Evolutionary conservation across 1,140 invertebrate genomes (phyloP).

Genomic region (Lordiphosa stackelbergi): DNA sequence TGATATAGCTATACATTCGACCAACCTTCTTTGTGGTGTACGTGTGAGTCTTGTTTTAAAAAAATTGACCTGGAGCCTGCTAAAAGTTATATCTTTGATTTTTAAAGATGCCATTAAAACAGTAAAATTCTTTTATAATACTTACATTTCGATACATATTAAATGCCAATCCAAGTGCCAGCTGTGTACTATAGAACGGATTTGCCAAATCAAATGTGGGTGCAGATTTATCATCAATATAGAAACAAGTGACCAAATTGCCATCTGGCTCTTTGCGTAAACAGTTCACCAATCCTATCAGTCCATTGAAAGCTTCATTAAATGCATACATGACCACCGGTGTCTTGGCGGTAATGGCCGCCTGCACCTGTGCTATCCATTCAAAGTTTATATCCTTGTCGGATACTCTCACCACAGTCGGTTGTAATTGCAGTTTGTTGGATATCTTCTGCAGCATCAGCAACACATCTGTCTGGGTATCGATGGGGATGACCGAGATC

Average conservation of each 20-base stretch:
- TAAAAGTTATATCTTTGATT: no score
- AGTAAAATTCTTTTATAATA: not conserved
- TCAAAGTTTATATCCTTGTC: constrained; percentile 74
- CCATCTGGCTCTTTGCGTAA: constrained; percentile 84
- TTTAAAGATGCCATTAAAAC: no score
- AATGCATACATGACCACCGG: constrained; percentile 79
- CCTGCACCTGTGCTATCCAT: constrained; percentile 80
- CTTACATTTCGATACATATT: constrained; percentile 86
- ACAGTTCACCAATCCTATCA: constrained; percentile 90
- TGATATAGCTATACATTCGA: no score
- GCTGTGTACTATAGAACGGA: constrained; percentile 82
- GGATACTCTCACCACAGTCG: constrained; percentile 59
- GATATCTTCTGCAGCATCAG: constrained; percentile 72
- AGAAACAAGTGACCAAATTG: constrained; percentile 80
- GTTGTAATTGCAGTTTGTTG: constrained; percentile 45
- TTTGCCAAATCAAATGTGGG: constrained; percentile 82
- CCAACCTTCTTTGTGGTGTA: no score
- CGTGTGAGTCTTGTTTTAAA: no score
- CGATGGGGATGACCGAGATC: constrained; percentile 59
- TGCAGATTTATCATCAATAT: constrained; percentile 82
- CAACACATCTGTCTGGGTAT: constrained; percentile 54
- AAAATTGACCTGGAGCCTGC: no score
- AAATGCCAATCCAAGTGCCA: constrained; percentile 86
- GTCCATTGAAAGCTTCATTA: constrained; percentile 84
- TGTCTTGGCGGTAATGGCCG: constrained; percentile 78